Evolutionary conservation across 2,113 vertebrate species (phyloP), one percentile per base, ranked within the genome.

Genomic region (Chloropsis cyanopogon): DNA sequence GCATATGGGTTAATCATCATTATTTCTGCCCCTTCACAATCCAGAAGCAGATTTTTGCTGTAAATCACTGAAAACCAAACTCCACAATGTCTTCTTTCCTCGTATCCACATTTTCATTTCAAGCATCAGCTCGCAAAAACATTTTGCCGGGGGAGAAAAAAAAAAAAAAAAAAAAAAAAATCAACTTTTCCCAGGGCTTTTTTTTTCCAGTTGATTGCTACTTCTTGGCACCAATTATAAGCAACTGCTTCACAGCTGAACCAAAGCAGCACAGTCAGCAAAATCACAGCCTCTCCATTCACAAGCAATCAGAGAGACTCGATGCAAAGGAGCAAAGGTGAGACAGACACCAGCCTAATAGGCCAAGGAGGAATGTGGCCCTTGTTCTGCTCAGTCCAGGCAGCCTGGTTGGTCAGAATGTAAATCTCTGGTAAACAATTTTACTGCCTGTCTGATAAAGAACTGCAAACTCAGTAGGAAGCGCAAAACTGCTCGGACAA

Each of bases 181-280:
- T 26, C 50, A 66, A 33, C 28, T 54, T 76, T 91, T 91, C 71
- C 52, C 42, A 37, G 17, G 24, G 39, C 10, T 68, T 86, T 96
- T 95, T 86, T 80, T 68, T 94, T 85, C 63, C 71, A 89, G 68
- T 86, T 94, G 88, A 82, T 95, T 94, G 90, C 85, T 88, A 47
- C 91, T 81, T 29, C 70, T 93, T 93, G 86, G 92, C 71, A 95
- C 93, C 91, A 97, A 86, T 96, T 96, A 93, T 18, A 96, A 92
- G 70, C 73, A 91, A 97, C 82, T 91, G 94, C 93, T 93, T 95
- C 88, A 82, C 81, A 95, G 93, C 75, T 86, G 73, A 90, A 81
- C 59, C 42, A 90, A 81, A 92, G 86, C 56, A 69, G 80, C 85
- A 64, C 22, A 72, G 75, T 96, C 97, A 86, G 92, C 91, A 90